Base-by-base conservation (phyloP, 2,797 vertebrate species). In the Chloroceryle inda region DNA sequence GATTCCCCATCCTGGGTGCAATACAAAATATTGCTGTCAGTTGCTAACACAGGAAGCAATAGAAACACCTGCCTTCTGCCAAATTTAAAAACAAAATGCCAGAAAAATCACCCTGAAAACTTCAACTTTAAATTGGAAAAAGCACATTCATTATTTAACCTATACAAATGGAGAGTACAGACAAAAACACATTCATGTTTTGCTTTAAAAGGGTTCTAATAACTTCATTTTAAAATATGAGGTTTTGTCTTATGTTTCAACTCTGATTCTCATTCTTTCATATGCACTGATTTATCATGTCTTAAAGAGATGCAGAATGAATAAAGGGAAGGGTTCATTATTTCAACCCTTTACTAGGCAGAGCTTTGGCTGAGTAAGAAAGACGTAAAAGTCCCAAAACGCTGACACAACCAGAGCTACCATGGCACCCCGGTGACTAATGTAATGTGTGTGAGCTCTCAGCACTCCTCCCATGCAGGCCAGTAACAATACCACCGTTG, bases 341-440 rank as follows among this genome's bases (percentile, higher is more conserved):
- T 62, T 94, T 67, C 80, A 91, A 20, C 13, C 17, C 5, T 74
- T 80, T 47, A 35, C 79, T 78, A 88, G 59, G 83, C 79, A 92
- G 84, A 81, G 58, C 68, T 94, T 89, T 90, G 83, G 59, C 88
- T 96, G 96, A 95, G 64, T 94, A 89, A 89, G 91, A 92, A 78
- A 92, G 89, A 85, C 1, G 33, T 91, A 68, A 62, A 97, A 73
- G 88, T 64, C 85, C 62, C 82, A 81, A 97, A 97, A 83, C 0
- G 97, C 97, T 97, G 97, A 97, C 94, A 94, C 78, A 85, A 86
- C 44, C 90, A 76, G 82, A 94, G 64, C 68, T 92, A 55, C 86
- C 56, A 76, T 29, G 11, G 92, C 89, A 91, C 72, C 67, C 77
- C 22, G 52, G 81, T 97, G 97, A 97, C 93, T 97, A 96, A 97